Evolutionary conservation across 1,140 invertebrate species (phyloP), one percentile per base, ranked within the genome.

Genomic region (Sycobia sp.): DNA sequence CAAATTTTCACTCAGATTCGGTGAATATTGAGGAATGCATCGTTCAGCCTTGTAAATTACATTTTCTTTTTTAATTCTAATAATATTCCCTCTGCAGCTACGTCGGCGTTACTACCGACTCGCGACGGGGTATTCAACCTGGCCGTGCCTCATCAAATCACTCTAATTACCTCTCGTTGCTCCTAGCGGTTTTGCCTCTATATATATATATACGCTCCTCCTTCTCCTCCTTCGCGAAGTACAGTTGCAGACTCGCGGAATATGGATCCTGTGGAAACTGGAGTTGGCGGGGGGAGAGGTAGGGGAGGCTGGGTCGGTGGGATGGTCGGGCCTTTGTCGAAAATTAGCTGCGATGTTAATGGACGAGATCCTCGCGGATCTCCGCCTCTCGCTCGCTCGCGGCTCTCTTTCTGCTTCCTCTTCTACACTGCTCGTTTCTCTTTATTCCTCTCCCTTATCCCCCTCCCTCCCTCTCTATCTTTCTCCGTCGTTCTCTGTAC

Each of bases 271-370:
- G n/a, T 14, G 32, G 29, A n/a, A 29, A 1, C 2, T 16, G 46
- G 23, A 25, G 29, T 1, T 3, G 16, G 4, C 14, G 7, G 22
- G 23, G 36, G 3, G 23, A 13, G 20, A 3, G 51, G 50, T 11
- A 1, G 2, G 16, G 47, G 5, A 27, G 3, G 25, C 36, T 16
- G 0, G 4, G n/a, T n/a, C n/a, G n/a, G n/a, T n/a, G n/a, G n/a
- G n/a, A n/a, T n/a, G n/a, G n/a, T n/a, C n/a, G 18, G 22, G 43
- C 50, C 63, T 60, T 55, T 49, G 50, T 59, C 50, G 56, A 65
- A 65, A 65, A 64, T 65, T 60, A 65, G 56, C 62, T 44, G 56
- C 49, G 50, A 60, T 29, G 43, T 47, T 65, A 65, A 65, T 65
- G 63, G 63, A 65, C 50, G 63, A 65, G 63, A 60, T 49, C 50